These are phyloP conservation scores for Mormoops blainvillei DNA, from an alignment of 2,113 vertebrate genomes.

Conservation along the genomic window DNA sequence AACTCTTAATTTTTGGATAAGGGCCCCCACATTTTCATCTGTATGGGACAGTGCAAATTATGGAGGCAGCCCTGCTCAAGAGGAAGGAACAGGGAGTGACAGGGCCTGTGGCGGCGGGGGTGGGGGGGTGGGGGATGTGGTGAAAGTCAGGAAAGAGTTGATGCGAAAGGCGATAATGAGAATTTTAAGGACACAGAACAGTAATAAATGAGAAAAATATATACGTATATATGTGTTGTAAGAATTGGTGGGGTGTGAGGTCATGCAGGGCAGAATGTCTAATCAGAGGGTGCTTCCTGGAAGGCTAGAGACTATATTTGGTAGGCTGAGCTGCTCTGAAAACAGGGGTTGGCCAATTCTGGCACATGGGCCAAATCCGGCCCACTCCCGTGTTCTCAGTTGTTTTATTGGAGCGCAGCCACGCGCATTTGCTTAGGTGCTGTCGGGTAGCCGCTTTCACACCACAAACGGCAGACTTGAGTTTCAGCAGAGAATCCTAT, in stretches of 20 bases:
- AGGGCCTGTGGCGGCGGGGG: too few species aligned
- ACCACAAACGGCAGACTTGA: not conserved
- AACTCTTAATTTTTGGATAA: not conserved
- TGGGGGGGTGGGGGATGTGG: too few species aligned
- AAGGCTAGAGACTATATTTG: not conserved
- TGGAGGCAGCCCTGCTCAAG: not conserved
- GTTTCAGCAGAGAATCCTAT: not conserved
- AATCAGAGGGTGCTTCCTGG: not conserved
- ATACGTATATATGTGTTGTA: too few species aligned
- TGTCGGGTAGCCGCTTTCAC: not conserved
- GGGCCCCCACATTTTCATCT: not conserved
- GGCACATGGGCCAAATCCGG: not conserved
- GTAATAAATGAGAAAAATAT: not conserved
- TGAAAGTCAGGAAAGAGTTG: not conserved
- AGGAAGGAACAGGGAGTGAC: not conserved
- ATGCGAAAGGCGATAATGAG: not conserved
- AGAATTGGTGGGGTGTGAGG: not conserved
- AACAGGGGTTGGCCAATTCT: not conserved
- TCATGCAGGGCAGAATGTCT: not conserved
- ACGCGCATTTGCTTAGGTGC: accelerated
- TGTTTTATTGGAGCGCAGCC: not conserved
- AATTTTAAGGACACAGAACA: not conserved
- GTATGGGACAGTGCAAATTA: not conserved
- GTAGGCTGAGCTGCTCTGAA: not conserved
- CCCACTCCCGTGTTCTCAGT: not conserved